Base-by-base conservation (phyloP, 2,797 vertebrate genomes). In the Parambassis ranga region DNA sequence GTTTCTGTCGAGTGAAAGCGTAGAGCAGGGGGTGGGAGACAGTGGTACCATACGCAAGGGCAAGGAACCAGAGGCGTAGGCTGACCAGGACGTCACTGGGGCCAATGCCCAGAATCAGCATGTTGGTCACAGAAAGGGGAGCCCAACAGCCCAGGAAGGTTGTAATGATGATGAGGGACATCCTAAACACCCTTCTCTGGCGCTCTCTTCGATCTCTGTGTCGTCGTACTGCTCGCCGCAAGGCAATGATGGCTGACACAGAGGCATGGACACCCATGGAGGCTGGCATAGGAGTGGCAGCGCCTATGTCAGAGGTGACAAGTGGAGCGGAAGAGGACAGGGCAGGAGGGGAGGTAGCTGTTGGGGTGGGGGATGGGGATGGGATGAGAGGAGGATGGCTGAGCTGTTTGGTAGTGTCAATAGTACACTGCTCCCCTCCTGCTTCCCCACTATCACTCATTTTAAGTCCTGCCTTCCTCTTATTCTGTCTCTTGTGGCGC, bases 71-170 rank as follows among this genome's bases (percentile, higher is more conserved):
- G 56, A 95, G 85, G 2, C 93, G 91, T 1, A 90, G 43, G 61
- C 89, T 90, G 48, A 92, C 74, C 44, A 94, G 77, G 51, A 80
- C 38, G 7, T 87, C 88, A 11, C 86, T 92, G 64, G 92, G 92
- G 11, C 92, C 93, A 2, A 92, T 47, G 28, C 89, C 82, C 30
- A 95, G 79, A 59, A 94, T 93, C 2, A 95, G 86, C 42, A 94
- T 28, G 16, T 94, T 94, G 67, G 89, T 86, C 30, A 94, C 79
- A 10, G 91, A 93, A 49, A 91, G 82, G 1, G 91, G 90, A 6
- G 89, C 92, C 92, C 92, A 94, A 46, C 92, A 92, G 48, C 91
- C 81, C 44, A 94, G 71, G 64, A 94, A 94, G 22, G 92, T 92
- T 22, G 85, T 89, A 81, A 92, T 90, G 31, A 93, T 93, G 58